Base-by-base conservation (phyloP, 2,113 vertebrate species). In the Arvicanthis niloticus region DNA sequence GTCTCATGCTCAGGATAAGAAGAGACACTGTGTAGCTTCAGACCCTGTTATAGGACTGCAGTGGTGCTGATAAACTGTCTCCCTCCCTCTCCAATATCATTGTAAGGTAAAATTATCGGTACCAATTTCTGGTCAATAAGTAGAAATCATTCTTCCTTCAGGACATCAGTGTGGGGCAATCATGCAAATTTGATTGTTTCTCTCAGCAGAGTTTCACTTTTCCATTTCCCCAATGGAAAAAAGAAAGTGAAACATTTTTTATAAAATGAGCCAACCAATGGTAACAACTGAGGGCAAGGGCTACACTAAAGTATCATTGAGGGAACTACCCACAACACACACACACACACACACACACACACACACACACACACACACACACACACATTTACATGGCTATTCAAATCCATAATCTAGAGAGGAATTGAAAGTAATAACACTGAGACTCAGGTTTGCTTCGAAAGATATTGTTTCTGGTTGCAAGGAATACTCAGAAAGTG, bases 131-230 rank as follows among this genome's bases (percentile, higher is more conserved):
- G 75, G 67, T 58, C 94, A 97, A 96, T 96, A 96, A 96, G 95
- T 68, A 97, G 78, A 97, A 82, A 95, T 93, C 84, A 73, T 96
- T 94, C 73, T 96, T 97, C 70, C 96, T 97, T 91, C 60, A 91
- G 94, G 96, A 89, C 17, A 89, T 96, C 62, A 93, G 13, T 40
- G 48, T 96, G 93, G 96, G 82, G 77, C 4, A 29, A 93, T 85
- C 85, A 68, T 93, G 91, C 82, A 89, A 26, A 58, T 95, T 89
- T 68, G 77, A n/a, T 72, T 2, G 51, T 51, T 94, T 97, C 22
- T 67, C 90, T 60, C 89, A 88, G 75, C 1, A 0, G 31, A 82
- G 84, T 51, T 96, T 95, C 51, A 91, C 51, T 82, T 92, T 94
- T 93, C 51, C 77, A 89, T 87, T 93, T 96, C 45, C 19, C 19